Conservation (phyloP, 1,140 invertebrate species). For the Cepaea nemoralis region DNA sequence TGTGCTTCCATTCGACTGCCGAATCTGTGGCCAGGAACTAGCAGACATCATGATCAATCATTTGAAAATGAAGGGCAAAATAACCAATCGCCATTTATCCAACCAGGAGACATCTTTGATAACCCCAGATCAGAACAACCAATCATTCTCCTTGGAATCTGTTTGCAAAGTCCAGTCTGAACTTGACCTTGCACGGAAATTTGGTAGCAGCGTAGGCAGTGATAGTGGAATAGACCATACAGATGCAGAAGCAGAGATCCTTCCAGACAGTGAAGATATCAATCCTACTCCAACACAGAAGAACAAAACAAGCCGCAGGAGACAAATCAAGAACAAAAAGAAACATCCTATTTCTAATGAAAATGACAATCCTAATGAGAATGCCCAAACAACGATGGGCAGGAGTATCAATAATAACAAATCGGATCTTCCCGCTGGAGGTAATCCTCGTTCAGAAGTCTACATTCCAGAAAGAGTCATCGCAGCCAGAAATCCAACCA, state of each 20-base stretch:
- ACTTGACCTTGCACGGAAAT: neutral
- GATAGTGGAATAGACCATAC: neutral
- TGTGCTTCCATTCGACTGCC: constrained; percentile 2
- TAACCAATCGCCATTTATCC: neutral
- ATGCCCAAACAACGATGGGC: neutral
- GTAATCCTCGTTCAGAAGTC: neutral
- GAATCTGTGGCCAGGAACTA: neutral
- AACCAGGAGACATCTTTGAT: neutral
- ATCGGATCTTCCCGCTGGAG: neutral
- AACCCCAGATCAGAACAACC: neutral
- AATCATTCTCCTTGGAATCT: neutral
- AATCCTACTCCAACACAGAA: neutral
- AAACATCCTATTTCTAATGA: neutral
- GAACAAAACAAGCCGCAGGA: neutral
- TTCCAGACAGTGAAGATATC: neutral
- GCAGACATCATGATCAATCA: constrained; percentile 1
- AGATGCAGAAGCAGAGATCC: neutral
- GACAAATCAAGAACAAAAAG: neutral
- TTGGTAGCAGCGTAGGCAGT: neutral
- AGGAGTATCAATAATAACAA: neutral
- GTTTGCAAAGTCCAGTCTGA: neutral
- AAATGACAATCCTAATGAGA: neutral
- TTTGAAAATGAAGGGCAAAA: constrained; percentile 16
- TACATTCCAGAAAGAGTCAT: neutral
- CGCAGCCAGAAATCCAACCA: neutral